Evolutionary conservation across 2,113 vertebrate genomes (phyloP), one percentile per base, ranked within the genome.

Genomic region (Saguinus imperator): DNA sequence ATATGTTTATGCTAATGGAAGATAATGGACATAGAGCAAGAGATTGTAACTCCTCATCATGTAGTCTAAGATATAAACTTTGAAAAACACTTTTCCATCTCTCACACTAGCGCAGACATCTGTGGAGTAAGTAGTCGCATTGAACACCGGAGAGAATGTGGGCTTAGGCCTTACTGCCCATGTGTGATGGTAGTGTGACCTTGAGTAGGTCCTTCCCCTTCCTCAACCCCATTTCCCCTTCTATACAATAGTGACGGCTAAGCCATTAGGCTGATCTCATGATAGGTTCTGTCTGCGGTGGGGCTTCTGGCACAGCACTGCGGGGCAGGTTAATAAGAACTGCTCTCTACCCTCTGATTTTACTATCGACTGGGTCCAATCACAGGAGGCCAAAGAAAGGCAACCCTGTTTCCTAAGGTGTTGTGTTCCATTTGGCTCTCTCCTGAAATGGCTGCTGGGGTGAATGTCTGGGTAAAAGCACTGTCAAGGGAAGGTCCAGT

Each of bases 91-190:
- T 52, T 52, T 52, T 52, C 52, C 52, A 52, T 52, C 52, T 52
- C 16, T 17, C 52, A 52, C 57, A 20, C 21, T 35, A 8, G 20
- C 6, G 25, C 20, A 85, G 43, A 3, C 9, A 27, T 55, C 1
- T 16, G n/a, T 55, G 37, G 7, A 45, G 32, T 0, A 8, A 45
- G 32, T 0, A 8, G 3, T 1, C 20, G 6, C 7, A 0, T 0
- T 0, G 25, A 35, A 3, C 7, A 1, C 32, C 2, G 14, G 48
- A 16, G 48, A 61, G 29, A 25, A 21, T 5, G 35, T 11, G 23
- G 27, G 37, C 29, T 81, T n/a, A 21, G 52, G 11, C 45, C 58
- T 61, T 3, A 61, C 0, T 17, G 23, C 2, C 27, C 35, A 5
- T 7, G 1, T 16, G n/a, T 12, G 5, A 43, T 14, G 29, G 79